Base-by-base conservation (phyloP, 2,888 invertebrate species). In the Perizoma affinitatum region DNA sequence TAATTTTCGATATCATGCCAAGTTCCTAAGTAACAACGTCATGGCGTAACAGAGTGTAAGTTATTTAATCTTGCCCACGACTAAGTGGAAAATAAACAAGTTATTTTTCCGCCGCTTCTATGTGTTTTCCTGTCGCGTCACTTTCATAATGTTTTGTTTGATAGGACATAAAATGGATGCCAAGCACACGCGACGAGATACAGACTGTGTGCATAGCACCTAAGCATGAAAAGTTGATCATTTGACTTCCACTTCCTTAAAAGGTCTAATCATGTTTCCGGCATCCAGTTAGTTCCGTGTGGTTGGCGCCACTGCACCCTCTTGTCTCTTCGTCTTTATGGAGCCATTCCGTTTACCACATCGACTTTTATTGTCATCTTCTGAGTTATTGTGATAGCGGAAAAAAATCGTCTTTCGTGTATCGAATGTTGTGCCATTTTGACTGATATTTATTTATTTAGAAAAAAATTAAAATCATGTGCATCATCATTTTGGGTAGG, bases 301-400 rank as follows among this genome's bases (percentile, higher is more conserved):
- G 78, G 78, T 69, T 78, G 82, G 76, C 82, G 77, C 76, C 79
- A 67, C 67, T 72, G 68, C 72, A 64, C 69, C 65, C 71, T 70
- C 65, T 74, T 9, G 49, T 36, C 53, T 51, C 41, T 45, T 48
- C 70, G 78, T 74, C 79, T 82, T 83, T 83, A 81, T 83, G 75
- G 74, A 68, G 68, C 78, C 70, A 77, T 81, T 76, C 74, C 81
- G 76, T 83, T 79, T 82, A 73, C 67, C 75, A 63, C 68, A 68
- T 65, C 60, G 60, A 58, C 58, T 61, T 82, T 83, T 82, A 79
- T 79, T 78, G 72, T 74, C 70, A 72, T 69, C 60, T 64, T 7
- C 56, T 72, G 67, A 77, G 71, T 77, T 75, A 80, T 79, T 63
- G 66, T 71, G 61, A 56, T 59, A 58, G 57, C 62, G 43, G 57